phyloP scores from a whole-genome alignment of 2,113 vertebrate genomes.

The zebrafish (Danio rerio) region GRCz12tu NC_133180.1:30227001-30227500 shows the following conservation, averaged over 20 bases:
- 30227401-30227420: neutral
- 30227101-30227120: slow-evolving; percentile 23
- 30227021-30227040: slow-evolving; percentile 3
- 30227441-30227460: neutral
- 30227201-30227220: slow-evolving; percentile 24
- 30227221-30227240: slow-evolving; percentile 7
- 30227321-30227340: neutral
- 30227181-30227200: slow-evolving; percentile 39
- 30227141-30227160: slow-evolving; percentile 54
- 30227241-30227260: neutral
- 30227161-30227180: slow-evolving; percentile 51
- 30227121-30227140: slow-evolving; percentile 45
- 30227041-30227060: neutral
- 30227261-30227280: neutral
- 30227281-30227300: neutral
- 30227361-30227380: neutral
- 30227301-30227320: neutral
- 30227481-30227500: no score
- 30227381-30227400: neutral
- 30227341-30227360: neutral
- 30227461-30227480: no score
- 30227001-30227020: neutral
- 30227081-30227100: slow-evolving; percentile 23
- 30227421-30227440: neutral
- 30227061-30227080: slow-evolving; percentile 25